A percentile compares a stretch with the other conserved stretches of the same genome.
Evolutionary conservation across 2,113 vertebrate species (phyloP).

Genomic region (Elanoides forficatus): DNA sequence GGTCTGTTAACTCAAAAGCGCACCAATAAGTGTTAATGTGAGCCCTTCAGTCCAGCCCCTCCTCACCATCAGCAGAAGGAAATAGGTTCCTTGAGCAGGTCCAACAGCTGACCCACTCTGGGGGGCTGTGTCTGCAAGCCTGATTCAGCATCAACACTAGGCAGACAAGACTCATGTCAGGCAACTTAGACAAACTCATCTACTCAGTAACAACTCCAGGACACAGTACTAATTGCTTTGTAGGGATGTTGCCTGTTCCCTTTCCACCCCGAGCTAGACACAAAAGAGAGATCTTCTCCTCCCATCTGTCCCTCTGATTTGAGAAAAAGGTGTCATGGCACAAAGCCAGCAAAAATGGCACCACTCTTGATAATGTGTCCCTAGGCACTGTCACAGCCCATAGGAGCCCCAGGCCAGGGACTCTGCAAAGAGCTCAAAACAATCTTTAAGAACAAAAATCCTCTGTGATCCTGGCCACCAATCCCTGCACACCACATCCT

Average conservation of each 20-base stretch:
- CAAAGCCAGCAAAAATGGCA: not conserved
- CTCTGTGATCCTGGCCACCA: not conserved
- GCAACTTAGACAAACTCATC: not conserved
- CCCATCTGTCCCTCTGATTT: not conserved
- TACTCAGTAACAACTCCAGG: not conserved
- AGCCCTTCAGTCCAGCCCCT: not conserved
- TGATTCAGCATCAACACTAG: not conserved
- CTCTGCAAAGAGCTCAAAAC: not conserved
- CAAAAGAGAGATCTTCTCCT: not conserved
- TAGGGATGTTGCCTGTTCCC: not conserved
- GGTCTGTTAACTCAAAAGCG: not conserved
- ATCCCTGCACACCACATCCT: not conserved
- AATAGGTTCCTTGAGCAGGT: not conserved
- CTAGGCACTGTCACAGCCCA: not conserved
- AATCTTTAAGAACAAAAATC: not conserved
- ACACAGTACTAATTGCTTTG: not conserved
- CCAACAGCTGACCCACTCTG: not conserved
- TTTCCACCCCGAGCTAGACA: not conserved
- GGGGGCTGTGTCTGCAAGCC: not conserved
- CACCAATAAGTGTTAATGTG: fast-evolving
- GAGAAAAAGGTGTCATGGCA: not conserved
- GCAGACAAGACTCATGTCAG: not conserved
- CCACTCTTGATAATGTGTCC: not conserved
- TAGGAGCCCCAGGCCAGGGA: not conserved
- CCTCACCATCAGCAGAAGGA: not conserved